Conservation (phyloP, 2,797 vertebrate species). For the Hapalemur alaotrensis region DNA sequence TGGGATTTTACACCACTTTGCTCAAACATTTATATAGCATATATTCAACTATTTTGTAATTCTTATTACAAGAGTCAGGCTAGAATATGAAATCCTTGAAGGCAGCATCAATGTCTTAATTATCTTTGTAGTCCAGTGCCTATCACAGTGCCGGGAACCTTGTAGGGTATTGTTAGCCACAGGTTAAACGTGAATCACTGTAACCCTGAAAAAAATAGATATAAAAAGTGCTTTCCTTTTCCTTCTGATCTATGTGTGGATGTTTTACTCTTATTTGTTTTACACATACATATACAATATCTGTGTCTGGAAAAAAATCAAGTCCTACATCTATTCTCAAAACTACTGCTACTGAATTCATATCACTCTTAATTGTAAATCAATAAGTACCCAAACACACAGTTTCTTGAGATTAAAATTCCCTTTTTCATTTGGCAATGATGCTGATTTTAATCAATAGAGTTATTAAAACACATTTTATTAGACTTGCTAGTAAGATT, state of each 20-base stretch:
- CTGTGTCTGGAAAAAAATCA: background rate
- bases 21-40: background rate
- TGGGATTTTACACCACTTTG: background rate
- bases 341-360: background rate
- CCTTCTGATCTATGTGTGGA: background rate
- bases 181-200: background rate
- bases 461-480: slow-evolving; percentile 24
- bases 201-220: background rate
- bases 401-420: background rate
- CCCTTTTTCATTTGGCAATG: background rate
- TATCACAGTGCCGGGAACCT: background rate
- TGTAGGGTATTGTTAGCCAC: background rate
- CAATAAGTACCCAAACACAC: background rate
- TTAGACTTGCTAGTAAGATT: background rate
- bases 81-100: background rate
- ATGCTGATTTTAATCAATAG: slow-evolving; percentile 15
- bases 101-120: background rate
- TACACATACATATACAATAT: background rate
- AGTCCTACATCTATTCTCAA: background rate
- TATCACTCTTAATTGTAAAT: background rate
- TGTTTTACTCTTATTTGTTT: background rate
- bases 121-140: background rate
- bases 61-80: background rate
- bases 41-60: background rate
- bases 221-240: background rate